These are phyloP conservation scores for Adrianichthys oophorus DNA, from an alignment of 2,797 vertebrate species.

Conservation along the genomic window DNA sequence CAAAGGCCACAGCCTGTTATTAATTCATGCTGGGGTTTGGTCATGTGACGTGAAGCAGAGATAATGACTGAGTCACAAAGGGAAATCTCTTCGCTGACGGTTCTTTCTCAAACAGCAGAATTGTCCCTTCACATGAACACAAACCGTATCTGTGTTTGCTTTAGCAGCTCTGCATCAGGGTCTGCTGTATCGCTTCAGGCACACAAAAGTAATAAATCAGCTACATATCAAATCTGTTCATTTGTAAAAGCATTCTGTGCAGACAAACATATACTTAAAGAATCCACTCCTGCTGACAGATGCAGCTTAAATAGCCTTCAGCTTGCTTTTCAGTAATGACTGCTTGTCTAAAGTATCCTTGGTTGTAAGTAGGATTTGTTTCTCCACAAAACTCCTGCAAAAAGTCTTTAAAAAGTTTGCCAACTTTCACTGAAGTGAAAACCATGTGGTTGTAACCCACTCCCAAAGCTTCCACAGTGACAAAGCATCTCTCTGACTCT, in stretches of 20 bases:
- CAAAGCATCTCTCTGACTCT: constrained; percentile 27
- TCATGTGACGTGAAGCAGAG: constrained; percentile 47
- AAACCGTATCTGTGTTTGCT: no score
- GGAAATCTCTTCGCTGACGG: constrained; percentile 14
- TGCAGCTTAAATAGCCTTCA: constrained; percentile 44
- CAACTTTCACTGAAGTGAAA: constrained; percentile 25
- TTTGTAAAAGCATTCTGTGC: constrained; percentile 10
- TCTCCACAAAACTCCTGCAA: no score
- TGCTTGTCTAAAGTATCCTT: constrained; percentile 37
- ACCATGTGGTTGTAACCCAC: constrained; percentile 13
- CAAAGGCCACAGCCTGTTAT: constrained; percentile 32
- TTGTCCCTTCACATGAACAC: no score
- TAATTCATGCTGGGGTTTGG: constrained; percentile 34
- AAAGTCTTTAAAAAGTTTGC: constrained; percentile 43
- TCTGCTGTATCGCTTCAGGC: no score
- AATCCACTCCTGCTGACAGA: constrained; percentile 36
- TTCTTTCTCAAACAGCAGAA: no score
- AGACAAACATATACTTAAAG: constrained; percentile 29
- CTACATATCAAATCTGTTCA: constrained; percentile 45
- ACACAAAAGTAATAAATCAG: constrained; percentile 69
- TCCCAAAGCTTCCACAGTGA: constrained; percentile 31
- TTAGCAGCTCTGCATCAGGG: no score
- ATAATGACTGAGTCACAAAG: constrained; percentile 52
- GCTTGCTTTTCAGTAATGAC: constrained; percentile 58
- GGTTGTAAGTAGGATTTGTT: no score